Conservation (phyloP, 2,113 vertebrate genomes). For the Talpa occidentalis region DNA sequence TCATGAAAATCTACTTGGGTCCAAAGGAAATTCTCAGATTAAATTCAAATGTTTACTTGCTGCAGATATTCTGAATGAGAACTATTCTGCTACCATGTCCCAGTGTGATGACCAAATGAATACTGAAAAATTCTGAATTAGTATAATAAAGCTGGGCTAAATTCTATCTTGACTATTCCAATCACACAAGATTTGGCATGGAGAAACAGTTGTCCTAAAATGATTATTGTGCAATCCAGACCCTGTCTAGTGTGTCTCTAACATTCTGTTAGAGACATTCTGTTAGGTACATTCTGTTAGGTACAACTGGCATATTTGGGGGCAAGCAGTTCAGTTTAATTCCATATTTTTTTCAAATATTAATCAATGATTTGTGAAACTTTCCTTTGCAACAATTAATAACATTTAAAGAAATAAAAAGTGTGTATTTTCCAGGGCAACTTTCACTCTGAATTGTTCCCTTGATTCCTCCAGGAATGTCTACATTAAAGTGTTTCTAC, state of each 20-base stretch:
- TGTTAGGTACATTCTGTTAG: too few species aligned
- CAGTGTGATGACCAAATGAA: neutral
- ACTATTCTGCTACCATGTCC: neutral
- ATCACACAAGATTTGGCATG: neutral
- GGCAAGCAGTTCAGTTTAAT: neutral
- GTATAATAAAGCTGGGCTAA: neutral
- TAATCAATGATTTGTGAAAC: slow-evolving; percentile 33
- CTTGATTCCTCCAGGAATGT: neutral
- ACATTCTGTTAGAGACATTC: too few species aligned
- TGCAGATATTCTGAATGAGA: neutral
- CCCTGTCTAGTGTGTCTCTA: neutral
- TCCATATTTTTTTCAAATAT: slow-evolving; percentile 55
- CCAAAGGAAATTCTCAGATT: neutral
- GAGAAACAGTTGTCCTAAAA: neutral
- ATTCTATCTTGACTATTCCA: neutral
- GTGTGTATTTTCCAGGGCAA: neutral
- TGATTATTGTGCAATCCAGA: neutral
- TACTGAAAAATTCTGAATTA: neutral
- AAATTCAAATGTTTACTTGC: neutral
- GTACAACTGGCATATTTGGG: slow-evolving; percentile 28
- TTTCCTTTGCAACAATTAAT: slow-evolving; percentile 1
- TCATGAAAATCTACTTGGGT: neutral
- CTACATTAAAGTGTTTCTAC: neutral
- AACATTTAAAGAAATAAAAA: slow-evolving; percentile 48
- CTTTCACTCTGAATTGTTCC: neutral